A percentile compares a stretch with the other conserved stretches of the same genome.
Conservation (phyloP, 2,797 vertebrate genomes). For the Staurois parvus region DNA sequence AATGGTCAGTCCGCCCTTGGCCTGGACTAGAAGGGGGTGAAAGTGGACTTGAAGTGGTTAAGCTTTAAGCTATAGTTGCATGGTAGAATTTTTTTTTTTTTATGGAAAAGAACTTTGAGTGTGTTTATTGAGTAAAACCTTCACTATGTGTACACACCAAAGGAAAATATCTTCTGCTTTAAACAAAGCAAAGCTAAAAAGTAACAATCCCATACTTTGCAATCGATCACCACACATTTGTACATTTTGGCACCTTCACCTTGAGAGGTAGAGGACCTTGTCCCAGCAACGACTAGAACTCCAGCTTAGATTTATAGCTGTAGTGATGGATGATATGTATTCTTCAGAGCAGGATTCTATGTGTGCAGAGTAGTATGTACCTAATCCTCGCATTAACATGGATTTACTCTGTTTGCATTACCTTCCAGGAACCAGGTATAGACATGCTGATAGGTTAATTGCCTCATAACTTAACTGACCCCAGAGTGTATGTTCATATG, state of each 20-base stretch:
- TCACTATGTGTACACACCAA: too few species aligned
- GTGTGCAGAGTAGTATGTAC: not conserved
- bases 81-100: too few species aligned
- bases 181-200: too few species aligned
- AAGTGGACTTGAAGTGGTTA: too few species aligned
- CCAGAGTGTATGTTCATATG: not conserved
- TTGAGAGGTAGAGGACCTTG: not conserved
- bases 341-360: not conserved
- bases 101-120: too few species aligned
- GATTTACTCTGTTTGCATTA: not conserved
- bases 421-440: not conserved
- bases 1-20: too few species aligned
- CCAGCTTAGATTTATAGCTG: not conserved
- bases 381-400: not conserved
- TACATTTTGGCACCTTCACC: not conserved
- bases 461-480: not conserved
- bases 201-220: not conserved
- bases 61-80: too few species aligned
- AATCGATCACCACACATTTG: too few species aligned
- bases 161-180: too few species aligned
- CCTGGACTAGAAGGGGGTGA: too few species aligned
- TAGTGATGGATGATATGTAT: not conserved
- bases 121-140: too few species aligned
- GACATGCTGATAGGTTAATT: not conserved
- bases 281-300: not conserved